Percentiles rank a stretch among this genome's conserved stretches.
Evolutionary conservation across 2,888 invertebrate species (phyloP).

Genomic region (Metellina segmentata): DNA sequence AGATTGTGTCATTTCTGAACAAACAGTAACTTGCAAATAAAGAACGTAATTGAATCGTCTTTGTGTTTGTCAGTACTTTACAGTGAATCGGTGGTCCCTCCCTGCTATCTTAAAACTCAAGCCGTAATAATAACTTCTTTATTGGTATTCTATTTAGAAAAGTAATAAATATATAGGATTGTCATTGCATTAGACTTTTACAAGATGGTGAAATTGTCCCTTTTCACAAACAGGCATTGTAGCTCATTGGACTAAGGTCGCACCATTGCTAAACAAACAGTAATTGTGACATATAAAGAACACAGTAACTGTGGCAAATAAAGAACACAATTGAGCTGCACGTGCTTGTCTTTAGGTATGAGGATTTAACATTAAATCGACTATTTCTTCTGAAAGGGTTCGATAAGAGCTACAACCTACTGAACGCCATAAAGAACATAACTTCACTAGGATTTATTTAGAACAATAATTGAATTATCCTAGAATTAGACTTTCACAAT

Average conservation of each 20-base stretch:
- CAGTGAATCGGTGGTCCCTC: too few relatives aligned
- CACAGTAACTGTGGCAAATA: not conserved
- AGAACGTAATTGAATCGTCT: too few relatives aligned
- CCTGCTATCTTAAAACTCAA: too few relatives aligned
- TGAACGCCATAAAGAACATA: not conserved
- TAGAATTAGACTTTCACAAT: not conserved
- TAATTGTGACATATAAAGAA: not conserved
- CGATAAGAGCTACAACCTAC: not conserved
- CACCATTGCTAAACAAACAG: not conserved
- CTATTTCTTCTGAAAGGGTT: not conserved
- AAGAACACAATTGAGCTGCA: not conserved
- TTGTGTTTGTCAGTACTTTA: too few relatives aligned
- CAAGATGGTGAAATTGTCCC: too few relatives aligned
- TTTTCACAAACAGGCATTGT: too few relatives aligned
- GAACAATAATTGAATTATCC: not conserved
- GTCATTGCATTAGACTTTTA: too few relatives aligned
- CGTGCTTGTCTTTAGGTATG: not conserved
- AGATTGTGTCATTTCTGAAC: too few relatives aligned
- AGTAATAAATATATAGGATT: too few relatives aligned
- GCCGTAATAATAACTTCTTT: not conserved
- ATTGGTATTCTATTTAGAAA: conserved; percentile 19
- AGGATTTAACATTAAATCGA: not conserved
- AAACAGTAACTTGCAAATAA: too few relatives aligned
- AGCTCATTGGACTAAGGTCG: too few relatives aligned
- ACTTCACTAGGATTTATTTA: not conserved